phyloP scores from a whole-genome alignment of 2,888 invertebrate genomes.

The Helicoverpa assulta region DNA sequence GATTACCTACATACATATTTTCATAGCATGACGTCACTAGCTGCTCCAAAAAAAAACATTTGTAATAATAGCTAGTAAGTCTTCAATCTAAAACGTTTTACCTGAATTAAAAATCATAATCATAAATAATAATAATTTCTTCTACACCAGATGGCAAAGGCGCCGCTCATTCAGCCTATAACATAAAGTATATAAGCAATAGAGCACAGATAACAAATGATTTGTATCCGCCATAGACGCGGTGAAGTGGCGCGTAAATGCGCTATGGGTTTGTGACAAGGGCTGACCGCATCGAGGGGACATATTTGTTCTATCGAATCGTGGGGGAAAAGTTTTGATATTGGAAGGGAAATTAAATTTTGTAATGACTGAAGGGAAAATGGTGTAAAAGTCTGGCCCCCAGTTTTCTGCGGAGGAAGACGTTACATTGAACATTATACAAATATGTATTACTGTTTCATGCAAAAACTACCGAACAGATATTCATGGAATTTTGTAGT shows the following conservation, averaged over 20 bases:
- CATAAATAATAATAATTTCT: conserved; percentile 32
- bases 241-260: conserved; percentile 66
- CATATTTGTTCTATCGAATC: conserved; percentile 45
- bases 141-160: conserved; percentile 51
- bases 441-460: too few relatives aligned
- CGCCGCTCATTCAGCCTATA: conserved; percentile 57
- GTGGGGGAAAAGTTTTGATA: conserved; percentile 45
- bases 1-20: too few relatives aligned
- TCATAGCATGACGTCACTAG: too few relatives aligned
- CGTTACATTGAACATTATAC: too few relatives aligned
- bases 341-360: conserved; percentile 2
- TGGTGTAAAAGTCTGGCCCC: background rate
- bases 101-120: conserved; percentile 14
- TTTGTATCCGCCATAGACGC: conserved; percentile 66
- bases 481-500: too few relatives aligned
- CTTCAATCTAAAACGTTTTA: background rate
- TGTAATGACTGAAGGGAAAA: conserved; percentile 13
- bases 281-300: conserved; percentile 67
- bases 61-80: too few relatives aligned
- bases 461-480: too few relatives aligned
- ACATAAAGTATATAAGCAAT: conserved; percentile 60
- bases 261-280: conserved; percentile 65
- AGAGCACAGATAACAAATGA: conserved; percentile 73
- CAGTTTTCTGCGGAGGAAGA: too few relatives aligned
- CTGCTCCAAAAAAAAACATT: too few relatives aligned